Conservation (phyloP, 2,113 vertebrate species). For the Tragelaphus imberbis region DNA sequence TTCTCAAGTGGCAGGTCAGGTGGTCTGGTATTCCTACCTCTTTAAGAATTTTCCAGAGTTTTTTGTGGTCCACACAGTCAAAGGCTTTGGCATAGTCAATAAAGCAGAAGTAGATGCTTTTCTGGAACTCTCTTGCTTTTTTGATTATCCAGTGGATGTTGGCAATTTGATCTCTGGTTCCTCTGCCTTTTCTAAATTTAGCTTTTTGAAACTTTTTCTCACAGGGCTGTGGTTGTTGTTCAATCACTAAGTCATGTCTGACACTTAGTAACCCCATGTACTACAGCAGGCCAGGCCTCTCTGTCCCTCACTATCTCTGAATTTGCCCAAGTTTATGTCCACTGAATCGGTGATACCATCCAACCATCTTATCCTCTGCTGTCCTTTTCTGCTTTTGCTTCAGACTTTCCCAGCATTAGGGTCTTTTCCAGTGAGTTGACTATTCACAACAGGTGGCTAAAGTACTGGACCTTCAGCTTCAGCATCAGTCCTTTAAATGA, state of each 20-base stretch:
- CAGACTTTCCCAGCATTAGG: not conserved
- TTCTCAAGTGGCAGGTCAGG: not conserved
- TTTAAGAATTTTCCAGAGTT: not conserved
- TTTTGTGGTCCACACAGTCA: not conserved
- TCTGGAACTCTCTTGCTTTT: not conserved
- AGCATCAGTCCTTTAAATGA: not conserved
- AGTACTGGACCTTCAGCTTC: not conserved
- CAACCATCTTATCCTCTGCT: not conserved
- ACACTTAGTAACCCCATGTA: not conserved
- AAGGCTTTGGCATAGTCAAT: not conserved
- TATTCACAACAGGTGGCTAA: not conserved
- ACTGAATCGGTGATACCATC: not conserved
- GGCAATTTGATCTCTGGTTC: not conserved
- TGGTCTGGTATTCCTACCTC: not conserved
- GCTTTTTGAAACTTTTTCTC: not conserved
- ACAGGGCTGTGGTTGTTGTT: not conserved
- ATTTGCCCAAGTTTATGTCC: not conserved
- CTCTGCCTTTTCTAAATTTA: not conserved
- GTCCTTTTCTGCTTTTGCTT: not conserved
- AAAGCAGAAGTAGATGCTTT: not conserved
- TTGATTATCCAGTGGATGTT: fast-evolving
- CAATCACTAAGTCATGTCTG: not conserved
- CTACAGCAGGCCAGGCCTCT: not conserved
- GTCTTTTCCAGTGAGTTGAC: not conserved
- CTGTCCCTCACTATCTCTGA: not conserved